Percentiles rank a stretch among this genome's conserved stretches.
Conservation (phyloP, 2,797 vertebrate species). For the Spizella passerina region DNA sequence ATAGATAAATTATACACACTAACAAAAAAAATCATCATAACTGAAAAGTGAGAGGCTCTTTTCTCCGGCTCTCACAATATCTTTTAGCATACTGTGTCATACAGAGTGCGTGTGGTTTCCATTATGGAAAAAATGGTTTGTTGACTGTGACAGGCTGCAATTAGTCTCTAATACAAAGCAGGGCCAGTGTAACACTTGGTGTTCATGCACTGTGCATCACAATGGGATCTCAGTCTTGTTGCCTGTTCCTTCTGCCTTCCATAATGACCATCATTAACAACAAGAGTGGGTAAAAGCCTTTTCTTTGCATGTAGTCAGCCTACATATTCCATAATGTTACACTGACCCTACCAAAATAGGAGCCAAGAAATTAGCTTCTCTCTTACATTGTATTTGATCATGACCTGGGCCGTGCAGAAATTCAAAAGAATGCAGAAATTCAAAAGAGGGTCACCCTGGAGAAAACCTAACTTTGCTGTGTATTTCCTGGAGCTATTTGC, state of each 20-base stretch:
- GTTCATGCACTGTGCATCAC: neutral
- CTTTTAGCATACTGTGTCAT: neutral
- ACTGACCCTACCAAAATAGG: neutral
- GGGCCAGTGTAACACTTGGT: neutral
- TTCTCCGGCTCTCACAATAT: neutral
- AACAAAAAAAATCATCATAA: neutral
- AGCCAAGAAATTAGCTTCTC: neutral
- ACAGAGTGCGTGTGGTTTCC: neutral
- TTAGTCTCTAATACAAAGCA: conserved; percentile 7
- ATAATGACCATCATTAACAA: neutral
- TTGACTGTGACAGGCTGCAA: conserved; percentile 21
- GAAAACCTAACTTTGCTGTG: neutral
- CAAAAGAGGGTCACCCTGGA: neutral
- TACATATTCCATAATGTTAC: neutral
- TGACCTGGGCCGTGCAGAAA: neutral
- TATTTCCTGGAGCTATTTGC: neutral
- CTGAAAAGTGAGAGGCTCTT: neutral
- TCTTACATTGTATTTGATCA: neutral
- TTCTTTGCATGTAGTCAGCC: neutral
- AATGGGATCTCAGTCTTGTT: neutral
- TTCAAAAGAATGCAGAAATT: neutral
- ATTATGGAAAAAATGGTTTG: neutral
- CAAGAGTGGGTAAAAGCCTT: neutral
- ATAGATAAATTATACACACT: neutral
- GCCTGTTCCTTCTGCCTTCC: neutral